A percentile compares a stretch with the other conserved stretches of the same genome.
phyloP scores from a whole-genome alignment of 2,113 vertebrate species.

The Cynoglossus semilaevis region DNA sequence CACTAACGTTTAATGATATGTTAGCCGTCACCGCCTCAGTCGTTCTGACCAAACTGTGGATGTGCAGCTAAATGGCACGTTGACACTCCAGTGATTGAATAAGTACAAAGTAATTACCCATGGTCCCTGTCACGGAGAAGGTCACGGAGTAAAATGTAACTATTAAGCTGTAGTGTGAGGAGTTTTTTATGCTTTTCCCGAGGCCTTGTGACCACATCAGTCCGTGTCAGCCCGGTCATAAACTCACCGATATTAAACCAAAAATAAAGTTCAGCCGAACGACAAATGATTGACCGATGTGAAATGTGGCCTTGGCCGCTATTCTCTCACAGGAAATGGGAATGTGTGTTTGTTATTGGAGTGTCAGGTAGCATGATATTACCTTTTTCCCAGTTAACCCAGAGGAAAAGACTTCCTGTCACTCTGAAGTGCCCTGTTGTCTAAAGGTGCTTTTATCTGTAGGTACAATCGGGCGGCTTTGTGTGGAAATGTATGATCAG shows the following conservation, averaged over 20 bases:
- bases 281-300: conserved; percentile 53
- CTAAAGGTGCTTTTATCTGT: conserved; percentile 56
- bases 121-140: conserved; percentile 43
- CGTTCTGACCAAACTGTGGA: conserved; percentile 16
- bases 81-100: conserved; percentile 38
- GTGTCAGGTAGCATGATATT: conserved; percentile 74
- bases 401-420: conserved; percentile 51
- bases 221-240: conserved; percentile 34
- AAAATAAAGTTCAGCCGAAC: conserved; percentile 48
- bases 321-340: conserved; percentile 67
- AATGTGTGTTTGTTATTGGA: conserved; percentile 68
- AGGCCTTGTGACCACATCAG: conserved; percentile 21
- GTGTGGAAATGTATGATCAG: conserved; percentile 49
- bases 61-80: conserved; percentile 41
- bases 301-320: conserved; percentile 56
- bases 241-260: no score
- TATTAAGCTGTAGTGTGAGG: conserved; percentile 30
- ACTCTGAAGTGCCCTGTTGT: conserved; percentile 44
- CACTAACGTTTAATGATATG: conserved; percentile 13
- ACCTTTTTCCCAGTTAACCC: conserved; percentile 58
- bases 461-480: conserved; percentile 51
- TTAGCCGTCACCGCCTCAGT: conserved; percentile 29
- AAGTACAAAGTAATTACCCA: conserved; percentile 56
- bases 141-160: conserved; percentile 59
- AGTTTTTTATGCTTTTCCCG: neutral